Evolutionary conservation across 2,113 vertebrate species (phyloP), one percentile per base, ranked within the genome.

Genomic region (Corapipo altera): DNA sequence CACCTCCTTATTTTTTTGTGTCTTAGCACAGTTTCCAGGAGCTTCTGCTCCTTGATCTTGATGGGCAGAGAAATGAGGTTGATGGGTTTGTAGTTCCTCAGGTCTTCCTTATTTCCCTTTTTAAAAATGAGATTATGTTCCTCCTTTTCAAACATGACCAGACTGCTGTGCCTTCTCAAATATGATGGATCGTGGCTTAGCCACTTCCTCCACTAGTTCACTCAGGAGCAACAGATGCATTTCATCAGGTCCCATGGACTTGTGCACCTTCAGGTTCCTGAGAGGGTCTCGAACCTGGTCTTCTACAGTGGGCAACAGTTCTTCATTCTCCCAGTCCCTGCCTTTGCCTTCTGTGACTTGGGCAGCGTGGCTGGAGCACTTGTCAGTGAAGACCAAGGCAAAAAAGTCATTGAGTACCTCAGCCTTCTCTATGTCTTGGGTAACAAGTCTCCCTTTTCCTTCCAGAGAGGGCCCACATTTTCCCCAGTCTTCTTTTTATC

Each of bases 221-320:
- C 13, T 48, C 21, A 18, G n/a, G 46, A 52, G 23, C 46, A 0
- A 0, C 0, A 0, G 33, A 10, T n/a, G 23, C 7, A 17, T 69
- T 46, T 67, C 24, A 2, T 61, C 28, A 10, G 20, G 28, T 75
- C n/a, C 39, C 46, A 12, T 22, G 20, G 33, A 61, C 20, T 33
- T 39, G 28, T 59, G 52, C 44, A n/a, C 28, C 14, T n/a, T 46
- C 39, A 46, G 33, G 16, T 48, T 82, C 54, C 4, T 3, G 30
- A n/a, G 16, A 17, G n/a, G 62, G 54, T 39, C n/a, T 75, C 2
- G 1, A 35, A 35, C 7, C 39, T 41, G 24, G 5, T 41, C 13
- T n/a, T 54, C 24, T 54, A 1, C 55, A 26, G 5, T 83, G 48
- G 17, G 30, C 24, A 61, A 12, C 39, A 16, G 21, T 32, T 82